A percentile compares a stretch with the other conserved stretches of the same genome.
phyloP scores from a whole-genome alignment of 2,797 vertebrate species.

The Cossypha heuglini region DNA sequence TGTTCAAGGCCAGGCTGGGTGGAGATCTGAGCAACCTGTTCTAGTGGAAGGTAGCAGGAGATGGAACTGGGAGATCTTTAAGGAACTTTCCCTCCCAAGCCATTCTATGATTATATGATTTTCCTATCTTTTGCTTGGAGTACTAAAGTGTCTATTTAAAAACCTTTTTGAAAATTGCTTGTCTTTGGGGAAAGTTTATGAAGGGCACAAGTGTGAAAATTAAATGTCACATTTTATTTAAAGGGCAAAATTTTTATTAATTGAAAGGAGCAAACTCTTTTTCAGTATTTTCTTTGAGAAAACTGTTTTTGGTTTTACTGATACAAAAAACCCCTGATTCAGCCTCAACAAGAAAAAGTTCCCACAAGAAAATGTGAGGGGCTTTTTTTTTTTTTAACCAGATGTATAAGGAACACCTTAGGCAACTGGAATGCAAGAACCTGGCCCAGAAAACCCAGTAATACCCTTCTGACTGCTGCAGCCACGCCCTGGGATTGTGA shows the following conservation, averaged over 20 bases:
- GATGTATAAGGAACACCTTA: neutral
- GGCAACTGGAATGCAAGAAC: neutral
- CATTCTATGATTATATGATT: neutral
- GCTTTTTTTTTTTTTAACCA: neutral
- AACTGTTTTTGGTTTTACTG: neutral
- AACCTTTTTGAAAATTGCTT: fast-evolving
- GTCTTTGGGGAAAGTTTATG: neutral
- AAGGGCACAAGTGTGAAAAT: neutral
- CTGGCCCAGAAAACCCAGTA: neutral
- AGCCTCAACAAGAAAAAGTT: neutral
- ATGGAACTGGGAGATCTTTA: neutral
- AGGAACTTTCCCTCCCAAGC: neutral
- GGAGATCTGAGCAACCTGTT: neutral
- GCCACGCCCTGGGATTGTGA: neutral
- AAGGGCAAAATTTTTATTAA: neutral
- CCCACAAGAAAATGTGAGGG: neutral
- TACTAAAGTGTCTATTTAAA: neutral
- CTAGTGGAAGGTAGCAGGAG: neutral
- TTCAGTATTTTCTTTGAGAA: neutral
- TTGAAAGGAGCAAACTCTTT: neutral
- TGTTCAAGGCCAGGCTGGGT: neutral
- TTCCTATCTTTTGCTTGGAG: neutral
- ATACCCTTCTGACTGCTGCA: neutral
- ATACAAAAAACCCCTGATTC: neutral
- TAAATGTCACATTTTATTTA: neutral